Base-by-base conservation (phyloP, 2,888 invertebrate genomes). In the Protophormia terraenovae region DNA sequence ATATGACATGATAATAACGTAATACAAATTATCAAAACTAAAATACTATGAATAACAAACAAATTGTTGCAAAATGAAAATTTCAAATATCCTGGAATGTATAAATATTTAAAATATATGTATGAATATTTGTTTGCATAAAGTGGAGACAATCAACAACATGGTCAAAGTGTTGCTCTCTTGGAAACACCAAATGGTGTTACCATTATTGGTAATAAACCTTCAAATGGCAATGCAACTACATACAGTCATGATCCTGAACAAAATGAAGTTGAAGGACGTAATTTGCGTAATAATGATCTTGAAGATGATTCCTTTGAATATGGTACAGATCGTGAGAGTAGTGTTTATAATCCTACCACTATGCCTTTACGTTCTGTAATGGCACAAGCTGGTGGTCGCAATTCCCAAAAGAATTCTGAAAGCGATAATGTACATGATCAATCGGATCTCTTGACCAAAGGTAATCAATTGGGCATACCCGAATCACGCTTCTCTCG, bases 271-370 rank as follows among this genome's bases (percentile, higher is more conserved):
- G 89, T 90, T 22, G 88, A 89, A 83, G 87, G 87, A 24, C 89
- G 89, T 5, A 86, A 75, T 41, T 64, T 81, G 14, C 64, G 58
- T 38, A 69, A 82, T 27, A 32, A 66, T 0, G 88, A 88, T 27
- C 88, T 90, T n/a, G 92, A 91, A 67, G 92, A 92, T 78, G 91
- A 92, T 83, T 91, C 92, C 22, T 91, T 92, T 79, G 92, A 92
- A 71, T 91, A 92, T 87, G 90, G 86, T 69, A 91, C 92, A 32
- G 91, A 92, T 89, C 91, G 91, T 4, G 92, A 92, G 84, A 91
- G 92, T 80, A 90, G 91, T 79, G 92, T 92, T 38, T 92, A 92
- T 72, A 92, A 92, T 89, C 90, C 92, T 6, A 92, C 92, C n/a
- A 92, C 92, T 6, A 87, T 89, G 62, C 91, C 92, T 3, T 10